Base-by-base conservation (phyloP, 2,888 invertebrate genomes). In the Melinaea menophilus region DNA sequence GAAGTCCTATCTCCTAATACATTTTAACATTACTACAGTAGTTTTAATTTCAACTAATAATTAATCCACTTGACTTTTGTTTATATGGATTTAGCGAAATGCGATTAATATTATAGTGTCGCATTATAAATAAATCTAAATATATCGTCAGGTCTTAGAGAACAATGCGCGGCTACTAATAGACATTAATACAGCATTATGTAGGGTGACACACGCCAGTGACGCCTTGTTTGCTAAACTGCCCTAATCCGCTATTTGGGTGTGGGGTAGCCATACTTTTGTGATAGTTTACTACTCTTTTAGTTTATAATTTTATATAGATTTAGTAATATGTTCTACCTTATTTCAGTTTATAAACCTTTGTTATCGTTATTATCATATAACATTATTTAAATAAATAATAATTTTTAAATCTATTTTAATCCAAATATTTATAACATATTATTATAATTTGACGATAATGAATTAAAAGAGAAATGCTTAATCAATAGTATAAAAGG, bases 171-270 rank as follows among this genome's bases (percentile, higher is more conserved):
- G 71, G 75, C 73, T 75, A 75, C 82, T 88, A 89, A 89, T 90
- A 86, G 88, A 87, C 90, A 90, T 90, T 90, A 90, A 90, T 90
- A 84, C 82, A 78, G 86, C 87, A 86, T 90, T 89, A 89, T 79
- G 77, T 81, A 76, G 85, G 86, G 85, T 78, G 82, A 78, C 88
- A 81, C 86, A 83, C 88, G 89, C 78, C 82, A 75, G 77, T 75
- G 85, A 85, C 90, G 90, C 90, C 90, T 90, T 90, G 90, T 90
- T 90, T 90, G 90, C 89, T 85, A 90, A 90, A 90, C 90, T 90
- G 89, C 88, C 89, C 89, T 90, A 90, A 90, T 90, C 90, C 87
- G 79, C 88, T 86, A 89, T 90, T 90, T 90, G 90, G 88, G 84
- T 69, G 75, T 80, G 75, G 76, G 79, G 72, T 69, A 47, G 41